phyloP scores from a whole-genome alignment of 2,797 vertebrate species.

The Fistularia commersonii region DNA sequence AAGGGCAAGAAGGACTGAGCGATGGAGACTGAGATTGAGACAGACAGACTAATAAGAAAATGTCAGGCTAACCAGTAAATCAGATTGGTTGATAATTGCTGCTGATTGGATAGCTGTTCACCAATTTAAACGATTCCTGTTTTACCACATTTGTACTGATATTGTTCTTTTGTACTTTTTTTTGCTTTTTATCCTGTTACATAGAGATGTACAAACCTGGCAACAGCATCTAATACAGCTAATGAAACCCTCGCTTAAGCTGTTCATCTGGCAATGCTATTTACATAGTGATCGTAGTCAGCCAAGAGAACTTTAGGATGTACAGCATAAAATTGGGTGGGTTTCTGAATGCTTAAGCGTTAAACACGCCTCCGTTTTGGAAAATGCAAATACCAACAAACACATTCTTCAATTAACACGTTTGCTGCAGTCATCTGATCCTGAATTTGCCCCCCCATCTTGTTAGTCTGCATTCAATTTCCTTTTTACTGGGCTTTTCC shows the following conservation, averaged over 20 bases:
- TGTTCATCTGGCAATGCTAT: conserved; percentile 37
- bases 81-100: conserved; percentile 28
- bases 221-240: background rate
- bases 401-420: conserved; percentile 33
- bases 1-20: conserved; percentile 4
- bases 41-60: conserved; percentile 5
- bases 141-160: no score
- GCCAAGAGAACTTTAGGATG: conserved; percentile 15
- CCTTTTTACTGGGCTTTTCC: conserved; percentile 39
- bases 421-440: conserved; percentile 55
- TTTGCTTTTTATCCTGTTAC: background rate
- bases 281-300: conserved; percentile 43
- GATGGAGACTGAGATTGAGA: background rate
- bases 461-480: conserved; percentile 57
- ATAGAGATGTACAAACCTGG: background rate
- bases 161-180: background rate
- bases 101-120: background rate
- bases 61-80: conserved; percentile 22
- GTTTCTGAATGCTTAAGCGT: conserved; percentile 23
- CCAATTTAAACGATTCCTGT: no score
- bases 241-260: conserved; percentile 25
- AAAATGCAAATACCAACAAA: conserved; percentile 41
- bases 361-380: conserved; percentile 26
- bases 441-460: conserved; percentile 31
- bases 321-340: conserved; percentile 9